phyloP scores from a whole-genome alignment of 2,888 invertebrate genomes.

The Brachyptera risi region DNA sequence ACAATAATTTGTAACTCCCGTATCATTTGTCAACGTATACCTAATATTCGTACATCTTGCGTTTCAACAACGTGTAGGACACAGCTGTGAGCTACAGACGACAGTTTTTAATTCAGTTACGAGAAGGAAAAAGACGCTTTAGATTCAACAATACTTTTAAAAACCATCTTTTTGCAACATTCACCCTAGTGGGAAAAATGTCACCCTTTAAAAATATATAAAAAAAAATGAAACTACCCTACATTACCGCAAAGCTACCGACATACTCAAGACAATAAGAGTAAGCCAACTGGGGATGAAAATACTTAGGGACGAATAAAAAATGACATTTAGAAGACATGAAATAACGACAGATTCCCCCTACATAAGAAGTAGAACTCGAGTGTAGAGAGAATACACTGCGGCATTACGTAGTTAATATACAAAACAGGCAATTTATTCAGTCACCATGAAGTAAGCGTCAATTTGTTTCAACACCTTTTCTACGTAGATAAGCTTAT shows the following conservation, averaged over 20 bases:
- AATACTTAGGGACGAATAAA: conserved; percentile 17
- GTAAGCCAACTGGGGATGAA: conserved; percentile 15
- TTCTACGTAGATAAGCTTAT: no score
- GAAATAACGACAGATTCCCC: conserved; percentile 10
- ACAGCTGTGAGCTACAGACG: conserved; percentile 26
- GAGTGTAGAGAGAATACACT: no score
- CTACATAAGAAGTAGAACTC: conserved; percentile 12
- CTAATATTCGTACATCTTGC: background rate
- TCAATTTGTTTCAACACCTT: conserved; percentile 18
- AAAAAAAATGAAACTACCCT: conserved; percentile 12
- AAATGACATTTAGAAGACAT: conserved; percentile 21
- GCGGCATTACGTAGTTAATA: no score
- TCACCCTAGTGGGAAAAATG: conserved; percentile 16
- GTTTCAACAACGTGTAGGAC: conserved; percentile 1
- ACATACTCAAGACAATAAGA: conserved; percentile 26
- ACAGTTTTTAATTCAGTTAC: conserved; percentile 31
- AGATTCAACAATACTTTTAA: conserved; percentile 28
- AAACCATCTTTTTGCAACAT: conserved; percentile 25
- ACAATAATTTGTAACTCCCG: no score
- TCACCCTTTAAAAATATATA: conserved; percentile 20
- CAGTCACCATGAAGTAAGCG: no score
- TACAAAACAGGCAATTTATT: background rate
- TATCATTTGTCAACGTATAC: conserved; percentile 19
- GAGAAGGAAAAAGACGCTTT: conserved; percentile 16
- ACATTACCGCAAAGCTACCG: conserved; percentile 30